Base-by-base conservation (phyloP, 2,888 invertebrate species). In the Folsomia manolachei region DNA sequence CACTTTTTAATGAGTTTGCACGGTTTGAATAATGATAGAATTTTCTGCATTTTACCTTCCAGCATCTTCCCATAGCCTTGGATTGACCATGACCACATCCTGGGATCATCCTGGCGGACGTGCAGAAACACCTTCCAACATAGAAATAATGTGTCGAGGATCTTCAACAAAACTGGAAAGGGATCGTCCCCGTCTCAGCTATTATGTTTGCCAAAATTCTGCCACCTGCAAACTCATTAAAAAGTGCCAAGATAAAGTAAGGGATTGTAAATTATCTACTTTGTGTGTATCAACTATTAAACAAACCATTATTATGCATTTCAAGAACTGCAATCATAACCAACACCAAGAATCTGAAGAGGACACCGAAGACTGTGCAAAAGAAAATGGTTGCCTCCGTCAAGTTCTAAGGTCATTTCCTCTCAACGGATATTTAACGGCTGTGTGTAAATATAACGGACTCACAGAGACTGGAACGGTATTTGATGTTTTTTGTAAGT, bases 401-500 rank as follows among this genome's bases (percentile, higher is more conserved):
- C 65, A 72, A n/a, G n/a, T 64, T 2, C 71, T 77, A 4, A 66
- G 71, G 26, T 72, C 71, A 1, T n/a, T 72, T 9, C 70, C 71
- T 27, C 26, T 75, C 2, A 75, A 75, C 60, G 75, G 75, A 51
- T 69, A 75, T 4, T 53, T 77, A n/a, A 77, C 75, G 60, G 70
- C 74, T 9, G 72, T 73, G 4, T 77, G 77, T 21, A 63, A 21
- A 21, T 75, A 73, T 4, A 75, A 75, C 63, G 77, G 77, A 9
- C 60, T 77, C 14, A 69, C 67, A 14, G 72, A 77, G 26, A 25
- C 63, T 24, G 68, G 62, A 9, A 25, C 72, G 1, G 27, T 75
- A 7, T 72, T 69, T 62, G 74, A 77, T 67, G 75, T 75, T 9
- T 77, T 75, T 51, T 75, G 77, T 77, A 63, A 71, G 75, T 65